Conservation (phyloP, 2,113 vertebrate species). For the Embiotoca jacksoni region DNA sequence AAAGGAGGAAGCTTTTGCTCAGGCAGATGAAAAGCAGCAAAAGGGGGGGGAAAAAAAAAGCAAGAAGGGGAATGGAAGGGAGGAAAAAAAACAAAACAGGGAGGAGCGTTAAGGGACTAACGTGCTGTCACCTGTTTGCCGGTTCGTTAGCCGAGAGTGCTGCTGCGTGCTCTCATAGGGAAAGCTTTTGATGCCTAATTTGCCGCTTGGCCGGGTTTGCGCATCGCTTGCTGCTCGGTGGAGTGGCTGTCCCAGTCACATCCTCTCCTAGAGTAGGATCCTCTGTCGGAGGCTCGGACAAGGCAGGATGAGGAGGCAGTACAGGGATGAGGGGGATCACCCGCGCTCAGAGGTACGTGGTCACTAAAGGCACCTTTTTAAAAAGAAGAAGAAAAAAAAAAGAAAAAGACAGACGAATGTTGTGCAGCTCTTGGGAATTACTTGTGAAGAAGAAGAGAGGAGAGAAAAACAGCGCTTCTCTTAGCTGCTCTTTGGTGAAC, state of each 20-base stretch:
- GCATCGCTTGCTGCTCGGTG: slow-evolving; percentile 72
- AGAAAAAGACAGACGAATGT: too few relatives aligned
- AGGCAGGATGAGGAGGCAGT: slow-evolving; percentile 80
- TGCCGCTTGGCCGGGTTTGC: slow-evolving; percentile 74
- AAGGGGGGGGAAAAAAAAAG: not conserved
- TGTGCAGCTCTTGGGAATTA: not conserved
- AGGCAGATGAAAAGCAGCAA: slow-evolving; percentile 37
- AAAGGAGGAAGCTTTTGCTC: slow-evolving; percentile 58
- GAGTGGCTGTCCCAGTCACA: slow-evolving; percentile 71
- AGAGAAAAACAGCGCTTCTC: not conserved
- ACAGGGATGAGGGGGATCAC: slow-evolving; percentile 73
- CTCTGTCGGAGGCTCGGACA: slow-evolving; percentile 42
- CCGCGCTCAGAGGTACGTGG: slow-evolving; percentile 72
- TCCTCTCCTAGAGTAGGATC: slow-evolving; percentile 56
- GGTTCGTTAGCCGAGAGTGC: slow-evolving; percentile 69
- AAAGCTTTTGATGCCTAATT: slow-evolving; percentile 82
- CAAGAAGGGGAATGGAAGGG: not conserved
- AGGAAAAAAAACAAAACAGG: not conserved
- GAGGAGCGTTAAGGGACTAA: slow-evolving; percentile 61
- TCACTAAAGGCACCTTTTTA: not conserved
- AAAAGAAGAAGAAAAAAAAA: not conserved
- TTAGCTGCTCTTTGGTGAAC: not conserved
- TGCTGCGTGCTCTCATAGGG: slow-evolving; percentile 63
- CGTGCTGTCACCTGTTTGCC: slow-evolving; percentile 78
- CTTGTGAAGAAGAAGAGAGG: slow-evolving; percentile 12